phyloP scores from a whole-genome alignment of 2,888 invertebrate species.

The Stictocephala bisonia region DNA sequence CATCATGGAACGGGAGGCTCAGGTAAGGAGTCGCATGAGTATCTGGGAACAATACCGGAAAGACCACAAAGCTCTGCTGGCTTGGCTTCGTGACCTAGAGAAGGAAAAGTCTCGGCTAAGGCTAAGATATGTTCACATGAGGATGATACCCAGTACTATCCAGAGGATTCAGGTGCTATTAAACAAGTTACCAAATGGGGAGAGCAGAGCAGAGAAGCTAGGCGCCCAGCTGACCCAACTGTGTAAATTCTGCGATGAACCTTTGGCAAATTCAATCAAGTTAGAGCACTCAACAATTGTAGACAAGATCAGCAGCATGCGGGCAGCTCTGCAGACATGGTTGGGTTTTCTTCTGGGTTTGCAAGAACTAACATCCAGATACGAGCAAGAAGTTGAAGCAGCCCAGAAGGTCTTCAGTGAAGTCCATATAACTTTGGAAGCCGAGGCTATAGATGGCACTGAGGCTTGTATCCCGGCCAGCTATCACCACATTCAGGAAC shows the following conservation, averaged over 20 bases:
- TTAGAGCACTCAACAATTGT: conserved; percentile 84
- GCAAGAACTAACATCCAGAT: conserved; percentile 63
- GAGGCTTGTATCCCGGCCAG: conserved; percentile 9
- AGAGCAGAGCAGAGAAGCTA: conserved; percentile 73
- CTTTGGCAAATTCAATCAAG: conserved; percentile 80
- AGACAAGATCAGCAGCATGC: conserved; percentile 81
- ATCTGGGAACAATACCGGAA: conserved; percentile 83
- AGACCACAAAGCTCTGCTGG: conserved; percentile 76
- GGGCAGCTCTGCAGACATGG: conserved; percentile 87
- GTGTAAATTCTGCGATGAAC: conserved; percentile 79
- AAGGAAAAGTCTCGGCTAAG: conserved; percentile 81
- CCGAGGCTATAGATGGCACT: conserved; percentile 7
- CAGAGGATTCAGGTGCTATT: conserved; percentile 76
- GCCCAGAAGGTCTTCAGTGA: conserved; percentile 74
- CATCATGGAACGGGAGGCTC: conserved; percentile 81
- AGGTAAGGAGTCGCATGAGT: conserved; percentile 74
- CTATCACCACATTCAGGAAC: conserved; percentile 25
- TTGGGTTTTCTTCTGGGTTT: conserved; percentile 42
- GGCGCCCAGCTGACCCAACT: conserved; percentile 74
- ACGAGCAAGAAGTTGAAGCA: conserved; percentile 72
- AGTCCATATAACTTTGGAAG: conserved; percentile 66
- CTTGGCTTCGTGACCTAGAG: conserved; percentile 85
- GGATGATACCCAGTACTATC: conserved; percentile 78
- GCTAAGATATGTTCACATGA: conserved; percentile 82
- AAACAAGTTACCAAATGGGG: conserved; percentile 76